Evolutionary conservation across 1,140 invertebrate genomes (phyloP).

Genomic region (Limonius californicus): DNA sequence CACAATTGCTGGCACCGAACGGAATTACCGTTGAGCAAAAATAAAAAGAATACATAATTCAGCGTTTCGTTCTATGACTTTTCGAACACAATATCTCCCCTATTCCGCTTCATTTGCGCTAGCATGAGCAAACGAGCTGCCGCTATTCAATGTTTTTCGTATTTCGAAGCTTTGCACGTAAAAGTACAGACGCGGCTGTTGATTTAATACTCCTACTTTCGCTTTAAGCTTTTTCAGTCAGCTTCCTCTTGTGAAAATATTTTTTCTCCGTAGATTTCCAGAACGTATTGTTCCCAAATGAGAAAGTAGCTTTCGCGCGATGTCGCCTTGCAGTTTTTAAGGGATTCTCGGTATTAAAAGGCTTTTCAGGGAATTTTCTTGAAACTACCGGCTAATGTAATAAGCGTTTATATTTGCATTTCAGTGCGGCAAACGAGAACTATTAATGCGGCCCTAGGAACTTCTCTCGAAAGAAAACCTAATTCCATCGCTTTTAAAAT

Average conservation of each 20-base stretch:
- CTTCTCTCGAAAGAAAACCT: neutral
- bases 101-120: neutral
- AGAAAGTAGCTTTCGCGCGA: neutral
- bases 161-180: neutral
- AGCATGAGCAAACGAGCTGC: neutral
- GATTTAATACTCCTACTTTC: neutral
- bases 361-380: neutral
- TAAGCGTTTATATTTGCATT: neutral
- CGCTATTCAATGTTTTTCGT: neutral
- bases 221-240: neutral
- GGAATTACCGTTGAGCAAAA: no score
- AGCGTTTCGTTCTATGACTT: no score
- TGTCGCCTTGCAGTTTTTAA: neutral
- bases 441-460: neutral
- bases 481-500: neutral
- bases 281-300: neutral
- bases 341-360: neutral
- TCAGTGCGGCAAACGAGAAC: neutral
- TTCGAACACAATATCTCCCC: neutral
- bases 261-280: neutral
- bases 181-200: neutral
- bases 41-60: no score
- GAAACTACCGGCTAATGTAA: neutral
- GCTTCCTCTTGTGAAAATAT: neutral
- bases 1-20: no score